Conservation (phyloP, 1,140 invertebrate genomes). For the Listronotus bonariensis region DNA sequence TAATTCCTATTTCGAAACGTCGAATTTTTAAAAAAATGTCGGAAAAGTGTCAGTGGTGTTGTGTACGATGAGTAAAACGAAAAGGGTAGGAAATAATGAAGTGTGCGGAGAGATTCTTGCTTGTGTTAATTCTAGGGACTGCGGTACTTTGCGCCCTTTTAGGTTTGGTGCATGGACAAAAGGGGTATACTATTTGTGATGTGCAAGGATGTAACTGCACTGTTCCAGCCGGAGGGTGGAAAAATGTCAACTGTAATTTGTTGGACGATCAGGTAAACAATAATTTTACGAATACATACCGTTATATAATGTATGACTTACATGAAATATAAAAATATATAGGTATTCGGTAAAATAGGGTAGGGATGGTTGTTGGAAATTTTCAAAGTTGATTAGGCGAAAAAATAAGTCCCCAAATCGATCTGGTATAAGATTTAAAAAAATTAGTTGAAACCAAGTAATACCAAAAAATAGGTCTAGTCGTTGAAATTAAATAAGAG, state of each 20-base stretch:
- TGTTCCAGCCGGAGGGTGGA: constrained; percentile 62
- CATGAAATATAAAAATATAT: too few relatives aligned
- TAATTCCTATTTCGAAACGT: constrained; percentile 12
- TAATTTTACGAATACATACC: constrained; percentile 12
- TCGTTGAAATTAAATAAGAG: too few relatives aligned
- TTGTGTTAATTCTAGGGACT: constrained; percentile 38
- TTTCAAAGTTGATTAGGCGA: too few relatives aligned
- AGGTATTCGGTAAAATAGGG: too few relatives aligned
- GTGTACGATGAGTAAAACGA: constrained; percentile 9
- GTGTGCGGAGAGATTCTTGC: constrained; percentile 35
- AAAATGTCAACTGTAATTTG: constrained; percentile 67
- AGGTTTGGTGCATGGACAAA: constrained; percentile 27
- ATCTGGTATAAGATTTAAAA: too few relatives aligned
- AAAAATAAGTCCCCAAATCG: too few relatives aligned
- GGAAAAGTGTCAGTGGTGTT: background rate
- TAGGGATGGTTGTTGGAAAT: too few relatives aligned
- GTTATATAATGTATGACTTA: too few relatives aligned
- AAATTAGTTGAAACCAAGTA: too few relatives aligned
- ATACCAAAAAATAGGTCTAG: too few relatives aligned
- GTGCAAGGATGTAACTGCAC: constrained; percentile 65
- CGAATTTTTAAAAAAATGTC: constrained; percentile 5
- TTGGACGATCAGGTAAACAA: constrained; percentile 61
- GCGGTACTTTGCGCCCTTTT: constrained; percentile 29
- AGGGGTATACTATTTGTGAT: constrained; percentile 57
- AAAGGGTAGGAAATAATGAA: constrained; percentile 7